A percentile compares a stretch with the other conserved stretches of the same genome.
phyloP scores from a whole-genome alignment of 1,140 invertebrate genomes.

The Cotesia vestalis region DNA sequence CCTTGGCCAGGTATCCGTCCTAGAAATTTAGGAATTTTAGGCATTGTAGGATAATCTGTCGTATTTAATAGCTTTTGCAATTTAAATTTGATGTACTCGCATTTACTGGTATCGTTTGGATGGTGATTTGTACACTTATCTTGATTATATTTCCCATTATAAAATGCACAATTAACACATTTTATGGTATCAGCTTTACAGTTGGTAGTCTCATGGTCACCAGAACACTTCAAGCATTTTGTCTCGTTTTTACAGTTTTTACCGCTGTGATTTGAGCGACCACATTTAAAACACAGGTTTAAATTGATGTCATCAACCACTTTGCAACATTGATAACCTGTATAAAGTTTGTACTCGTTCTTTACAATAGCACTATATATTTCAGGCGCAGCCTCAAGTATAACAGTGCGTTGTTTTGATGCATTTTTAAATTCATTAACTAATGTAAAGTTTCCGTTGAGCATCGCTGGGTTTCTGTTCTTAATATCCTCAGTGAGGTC shows the following conservation, averaged over 20 bases:
- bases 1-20: neutral
- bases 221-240: neutral
- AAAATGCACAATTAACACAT: slow-evolving; percentile 1
- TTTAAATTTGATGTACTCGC: neutral
- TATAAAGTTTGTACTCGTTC: neutral
- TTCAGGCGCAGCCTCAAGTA: neutral
- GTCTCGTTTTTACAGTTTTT: neutral
- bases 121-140: neutral
- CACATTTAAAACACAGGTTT: neutral
- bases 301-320: neutral
- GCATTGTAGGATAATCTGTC: neutral
- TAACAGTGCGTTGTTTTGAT: neutral
- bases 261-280: neutral
- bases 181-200: neutral
- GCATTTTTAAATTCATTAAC: neutral
- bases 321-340: neutral
- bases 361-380: neutral
- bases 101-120: neutral
- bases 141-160: neutral
- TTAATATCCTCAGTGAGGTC: neutral
- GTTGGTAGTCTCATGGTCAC: neutral
- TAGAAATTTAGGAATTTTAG: neutral
- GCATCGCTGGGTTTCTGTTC: neutral
- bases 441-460: neutral
- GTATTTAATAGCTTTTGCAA: neutral